Evolutionary conservation across 37 sponge, comb jelly and placozoan species (phyloP), one percentile per base, ranked within the genome.

Genomic region (Axinella damicornis): DNA sequence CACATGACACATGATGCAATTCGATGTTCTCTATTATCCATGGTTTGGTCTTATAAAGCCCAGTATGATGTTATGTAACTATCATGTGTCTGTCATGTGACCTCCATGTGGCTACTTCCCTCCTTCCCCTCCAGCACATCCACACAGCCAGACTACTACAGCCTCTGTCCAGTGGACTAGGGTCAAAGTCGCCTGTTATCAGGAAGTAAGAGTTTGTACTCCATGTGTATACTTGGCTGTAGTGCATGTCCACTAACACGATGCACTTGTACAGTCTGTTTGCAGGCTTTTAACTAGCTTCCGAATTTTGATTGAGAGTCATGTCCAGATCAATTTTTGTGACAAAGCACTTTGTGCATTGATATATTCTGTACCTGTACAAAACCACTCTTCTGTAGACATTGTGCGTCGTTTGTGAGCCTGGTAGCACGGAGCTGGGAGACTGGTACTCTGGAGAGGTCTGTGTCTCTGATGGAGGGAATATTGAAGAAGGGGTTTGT

Each of bases 101-200:
- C 52, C 24, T 15, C 53, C 74, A 41, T 37, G 55, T 74, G 59
- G 54, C 24, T 35, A 46, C 46, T 41, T 15, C 9, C 25, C 14
- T 21, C 41, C 39, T 40, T 53, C 53, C 78, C 12, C 30, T 79
- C 22, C 65, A 88, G 83, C 27, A 94, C 70, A 77, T 77, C 24
- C 91, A 71, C 63, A 72, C 62, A 22, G 83, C 74, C 31, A 80
- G 83, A 12, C 62, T 86, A 9, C 56, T 94, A 19, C 28, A 60
- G 13, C 89, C 78, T n/a, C 70, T 94, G 24, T 38, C 72, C 69
- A 53, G 16, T 41, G 80, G 86, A 18, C 53, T 83, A 16, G 32
- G 71, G 19, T 82, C 91, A n/a, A 94, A 94, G 67, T 87, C 95
- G 16, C 37, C 91, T 13, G 65, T 84, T 41, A 73, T 75, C 20